Evolutionary conservation across 2,888 invertebrate genomes (phyloP).

Genomic region (Agonopterix subpropinquella): DNA sequence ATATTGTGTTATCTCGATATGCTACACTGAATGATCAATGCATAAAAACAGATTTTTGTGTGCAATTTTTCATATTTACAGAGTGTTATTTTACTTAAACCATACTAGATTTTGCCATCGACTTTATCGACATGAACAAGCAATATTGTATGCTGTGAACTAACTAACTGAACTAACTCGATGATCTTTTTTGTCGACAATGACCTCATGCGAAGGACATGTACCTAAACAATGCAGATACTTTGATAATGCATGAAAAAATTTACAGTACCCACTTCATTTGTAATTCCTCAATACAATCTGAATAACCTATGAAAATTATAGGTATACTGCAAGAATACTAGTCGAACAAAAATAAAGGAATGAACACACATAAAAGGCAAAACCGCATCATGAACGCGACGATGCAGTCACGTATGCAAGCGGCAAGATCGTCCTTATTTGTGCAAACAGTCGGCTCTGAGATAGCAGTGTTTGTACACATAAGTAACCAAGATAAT

Average conservation of each 20-base stretch:
- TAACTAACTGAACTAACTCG: no score
- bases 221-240: background rate
- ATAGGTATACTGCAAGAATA: no score
- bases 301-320: no score
- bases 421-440: slow-evolving; percentile 46
- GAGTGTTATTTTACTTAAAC: no score
- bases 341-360: no score
- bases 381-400: background rate
- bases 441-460: slow-evolving; percentile 59
- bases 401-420: slow-evolving; percentile 47
- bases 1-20: no score
- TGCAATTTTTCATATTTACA: no score
- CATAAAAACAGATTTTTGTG: no score
- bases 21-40: no score
- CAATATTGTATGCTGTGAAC: no score
- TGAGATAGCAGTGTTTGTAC: slow-evolving; percentile 59
- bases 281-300: background rate
- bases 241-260: background rate
- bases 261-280: background rate
- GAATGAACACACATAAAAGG: background rate
- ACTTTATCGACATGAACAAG: no score
- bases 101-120: no score
- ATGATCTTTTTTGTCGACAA: slow-evolving; percentile 5
- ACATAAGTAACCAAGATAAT: slow-evolving; percentile 54
- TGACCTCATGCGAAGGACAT: slow-evolving; percentile 3